Evolutionary conservation across 35 echinoderm and acorn worm genomes (phyloP), one percentile per base, ranked within the genome.

Genomic region (Lytechinus pictus): DNA sequence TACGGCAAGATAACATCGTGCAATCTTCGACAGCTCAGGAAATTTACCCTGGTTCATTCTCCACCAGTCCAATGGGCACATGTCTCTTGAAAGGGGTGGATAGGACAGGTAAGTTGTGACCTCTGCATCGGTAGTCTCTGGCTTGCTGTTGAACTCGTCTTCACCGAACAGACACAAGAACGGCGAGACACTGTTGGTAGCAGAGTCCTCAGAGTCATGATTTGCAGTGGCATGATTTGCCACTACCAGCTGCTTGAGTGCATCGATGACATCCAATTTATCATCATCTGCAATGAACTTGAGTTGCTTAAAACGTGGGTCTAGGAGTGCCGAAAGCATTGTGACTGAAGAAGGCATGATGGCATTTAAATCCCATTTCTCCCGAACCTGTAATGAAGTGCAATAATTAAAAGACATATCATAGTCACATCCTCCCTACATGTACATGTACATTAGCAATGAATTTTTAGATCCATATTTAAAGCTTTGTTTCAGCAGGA

Each of bases 21-120:
- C 92, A 11, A 93, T 93, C 54, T 93, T 93, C 9, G 92, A 33
- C 52, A 93, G 55, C 55, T 93, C 92, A n/a, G 92, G 92, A 10
- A 93, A 93, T 24, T 93, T 93, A 54, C 54, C 53, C 92, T 93
- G 92, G 54, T 93, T 93, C 92, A 93, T 93, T 5, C 92, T 53
- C 92, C 92, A 93, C 92, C 92, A 93, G 54, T 93, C 92, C 92
- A 93, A 57, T n/a, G 92, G 92, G 92, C 92, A 93, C 92, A 93
- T 93, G 54, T 93, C 92, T 21, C 92, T 33, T 28, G 92, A 93
- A 5, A 93, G 55, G n/a, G 92, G 92, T 57, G 92, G 92, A 27
- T 93, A 93, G 8, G 52, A 57, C 92, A 93, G 54, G 92, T 93
- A 93, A 10, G 92, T 93, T 13, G 92, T 54, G 53, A 93, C 92